Percentiles rank a stretch among this genome's conserved stretches.
These are phyloP conservation scores for Coelopa pilipes DNA, from an alignment of 2,888 invertebrate species.

Conservation along the genomic window DNA sequence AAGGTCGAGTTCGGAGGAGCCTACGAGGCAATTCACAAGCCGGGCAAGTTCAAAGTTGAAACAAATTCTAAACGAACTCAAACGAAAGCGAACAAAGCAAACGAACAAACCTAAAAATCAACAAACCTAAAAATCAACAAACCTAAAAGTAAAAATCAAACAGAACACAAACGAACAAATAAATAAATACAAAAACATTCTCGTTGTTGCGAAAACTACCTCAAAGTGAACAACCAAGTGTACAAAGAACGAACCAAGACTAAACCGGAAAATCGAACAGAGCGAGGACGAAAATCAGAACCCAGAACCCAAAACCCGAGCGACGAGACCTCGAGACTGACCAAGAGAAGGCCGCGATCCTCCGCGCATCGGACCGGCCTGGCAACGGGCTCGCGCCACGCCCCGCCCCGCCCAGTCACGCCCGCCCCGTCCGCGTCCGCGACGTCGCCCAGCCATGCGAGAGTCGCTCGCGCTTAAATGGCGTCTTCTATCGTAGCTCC, in stretches of 20 bases:
- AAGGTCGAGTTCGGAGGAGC: conserved; percentile 34
- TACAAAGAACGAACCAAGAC: conserved; percentile 45
- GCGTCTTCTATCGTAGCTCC: conserved; percentile 67
- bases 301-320: background rate
- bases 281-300: conserved; percentile 42
- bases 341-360: background rate
- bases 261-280: conserved; percentile 36
- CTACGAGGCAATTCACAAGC: conserved; percentile 44
- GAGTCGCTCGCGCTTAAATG: conserved; percentile 60
- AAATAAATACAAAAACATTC: conserved; percentile 18
- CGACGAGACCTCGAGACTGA: no score
- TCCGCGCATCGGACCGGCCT: background rate
- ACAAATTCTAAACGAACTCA: conserved; percentile 30
- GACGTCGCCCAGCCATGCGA: conserved; percentile 59
- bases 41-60: conserved; percentile 38
- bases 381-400: background rate
- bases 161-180: conserved; percentile 29
- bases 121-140: conserved; percentile 40
- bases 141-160: conserved; percentile 31
- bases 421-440: no score
- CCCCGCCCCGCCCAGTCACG: background rate
- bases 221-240: conserved; percentile 51
- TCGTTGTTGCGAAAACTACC: conserved; percentile 46
- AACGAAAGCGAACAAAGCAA: no score
- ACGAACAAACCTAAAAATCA: conserved; percentile 41